Conservation (phyloP, 2,888 invertebrate genomes). For the Alloscopus bannaensis region DNA sequence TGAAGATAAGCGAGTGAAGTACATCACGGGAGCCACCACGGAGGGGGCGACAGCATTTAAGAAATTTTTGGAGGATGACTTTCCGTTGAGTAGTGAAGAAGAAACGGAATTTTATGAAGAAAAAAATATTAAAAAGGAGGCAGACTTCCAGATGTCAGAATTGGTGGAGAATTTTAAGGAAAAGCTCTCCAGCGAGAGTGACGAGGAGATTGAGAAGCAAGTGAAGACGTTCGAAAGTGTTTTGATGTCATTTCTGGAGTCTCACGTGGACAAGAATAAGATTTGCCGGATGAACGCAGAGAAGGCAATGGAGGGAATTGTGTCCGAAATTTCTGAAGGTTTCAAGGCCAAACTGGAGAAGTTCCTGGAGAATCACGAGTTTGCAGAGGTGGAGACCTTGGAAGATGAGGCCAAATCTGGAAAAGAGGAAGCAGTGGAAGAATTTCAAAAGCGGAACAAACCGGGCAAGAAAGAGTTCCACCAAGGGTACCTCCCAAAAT, state of each 20-base stretch:
- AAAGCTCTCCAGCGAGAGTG: slow-evolving; percentile 9
- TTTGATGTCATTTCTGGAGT: not conserved
- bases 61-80: not conserved
- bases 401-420: not conserved
- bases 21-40: not conserved
- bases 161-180: slow-evolving; percentile 15
- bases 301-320: not conserved
- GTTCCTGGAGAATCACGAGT: slow-evolving; percentile 1
- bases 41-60: not conserved
- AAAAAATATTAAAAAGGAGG: not conserved
- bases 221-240: not conserved
- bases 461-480: slow-evolving; percentile 30
- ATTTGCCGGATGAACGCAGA: slow-evolving; percentile 3
- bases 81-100: slow-evolving; percentile 13
- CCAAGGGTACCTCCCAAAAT: not conserved
- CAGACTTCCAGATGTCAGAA: not conserved
- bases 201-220: not conserved
- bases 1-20: slow-evolving; percentile 16
- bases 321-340: not conserved
- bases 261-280: slow-evolving; percentile 13
- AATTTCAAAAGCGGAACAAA: slow-evolving; percentile 20
- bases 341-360: not conserved
- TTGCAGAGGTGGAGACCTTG: not conserved
- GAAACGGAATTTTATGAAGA: slow-evolving; percentile 35
- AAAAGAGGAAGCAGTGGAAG: not conserved